These are phyloP conservation scores for Drosophila pseudotakahashii DNA, from an alignment of 2,888 invertebrate genomes.

Conservation along the genomic window DNA sequence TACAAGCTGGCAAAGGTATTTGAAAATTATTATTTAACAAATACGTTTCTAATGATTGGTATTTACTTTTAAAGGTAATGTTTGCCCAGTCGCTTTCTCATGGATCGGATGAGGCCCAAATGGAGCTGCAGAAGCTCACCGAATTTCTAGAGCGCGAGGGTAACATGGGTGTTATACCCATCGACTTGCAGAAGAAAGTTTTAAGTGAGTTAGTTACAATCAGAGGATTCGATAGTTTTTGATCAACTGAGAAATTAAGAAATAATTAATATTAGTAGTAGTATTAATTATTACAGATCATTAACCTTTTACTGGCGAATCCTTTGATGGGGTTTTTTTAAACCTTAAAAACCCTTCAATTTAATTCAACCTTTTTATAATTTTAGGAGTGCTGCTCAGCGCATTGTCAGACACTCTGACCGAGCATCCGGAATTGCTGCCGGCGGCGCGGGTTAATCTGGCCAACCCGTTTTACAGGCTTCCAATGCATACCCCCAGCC, in stretches of 20 bases:
- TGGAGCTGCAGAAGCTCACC: conserved; percentile 90
- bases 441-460: conserved; percentile 86
- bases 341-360: neutral
- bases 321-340: neutral
- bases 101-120: conserved; percentile 89
- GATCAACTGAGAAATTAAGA: too few relatives aligned
- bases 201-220: conserved; percentile 86
- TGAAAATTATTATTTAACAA: too few relatives aligned
- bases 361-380: conserved; percentile 9
- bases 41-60: neutral
- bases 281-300: too few relatives aligned
- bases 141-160: conserved; percentile 90
- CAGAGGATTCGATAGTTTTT: too few relatives aligned
- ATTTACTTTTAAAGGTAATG: conserved; percentile 86
- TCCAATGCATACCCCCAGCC: conserved; percentile 73
- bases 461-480: conserved; percentile 83
- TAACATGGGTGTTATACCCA: conserved; percentile 89
- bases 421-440: conserved; percentile 89
- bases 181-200: conserved; percentile 91
- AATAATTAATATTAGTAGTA: too few relatives aligned
- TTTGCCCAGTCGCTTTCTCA: conserved; percentile 90
- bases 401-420: conserved; percentile 90
- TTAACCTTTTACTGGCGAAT: neutral
- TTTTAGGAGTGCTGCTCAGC: conserved; percentile 89
- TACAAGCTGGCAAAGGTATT: conserved; percentile 91